phyloP scores from a whole-genome alignment of 92 coral and sea anemone species.

The Metridium senile region DNA sequence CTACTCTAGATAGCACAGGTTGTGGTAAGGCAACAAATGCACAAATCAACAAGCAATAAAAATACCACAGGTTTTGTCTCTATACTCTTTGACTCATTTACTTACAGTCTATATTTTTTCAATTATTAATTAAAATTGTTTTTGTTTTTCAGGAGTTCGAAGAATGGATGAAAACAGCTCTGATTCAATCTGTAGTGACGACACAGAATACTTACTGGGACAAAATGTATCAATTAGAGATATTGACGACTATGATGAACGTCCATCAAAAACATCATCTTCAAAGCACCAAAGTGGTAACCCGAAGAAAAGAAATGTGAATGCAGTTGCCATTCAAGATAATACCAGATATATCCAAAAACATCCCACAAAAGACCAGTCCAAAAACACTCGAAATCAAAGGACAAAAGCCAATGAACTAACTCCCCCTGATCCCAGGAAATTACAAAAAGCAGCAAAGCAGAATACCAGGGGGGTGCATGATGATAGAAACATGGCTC shows the following conservation, averaged over 20 bases:
- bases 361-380: background rate
- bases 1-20: too few species aligned
- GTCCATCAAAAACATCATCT: background rate
- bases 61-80: background rate
- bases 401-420: constrained; percentile 7
- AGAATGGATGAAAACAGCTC: constrained; percentile 77
- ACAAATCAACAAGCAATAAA: too few species aligned
- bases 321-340: background rate
- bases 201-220: constrained; percentile 88
- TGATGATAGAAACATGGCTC: background rate
- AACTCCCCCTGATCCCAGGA: background rate
- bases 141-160: background rate
- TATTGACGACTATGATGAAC: constrained; percentile 74
- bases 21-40: too few species aligned
- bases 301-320: background rate
- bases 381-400: constrained; percentile 2
- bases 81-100: background rate
- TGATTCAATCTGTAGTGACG: constrained; percentile 91
- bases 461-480: background rate
- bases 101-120: too few species aligned
- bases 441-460: background rate
- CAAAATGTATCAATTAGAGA: constrained; percentile 92
- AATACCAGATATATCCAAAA: background rate
- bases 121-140: too few species aligned
- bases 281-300: constrained; percentile 3